Base-by-base conservation (phyloP, 2,888 invertebrate species). In the Bellardia pandia region DNA sequence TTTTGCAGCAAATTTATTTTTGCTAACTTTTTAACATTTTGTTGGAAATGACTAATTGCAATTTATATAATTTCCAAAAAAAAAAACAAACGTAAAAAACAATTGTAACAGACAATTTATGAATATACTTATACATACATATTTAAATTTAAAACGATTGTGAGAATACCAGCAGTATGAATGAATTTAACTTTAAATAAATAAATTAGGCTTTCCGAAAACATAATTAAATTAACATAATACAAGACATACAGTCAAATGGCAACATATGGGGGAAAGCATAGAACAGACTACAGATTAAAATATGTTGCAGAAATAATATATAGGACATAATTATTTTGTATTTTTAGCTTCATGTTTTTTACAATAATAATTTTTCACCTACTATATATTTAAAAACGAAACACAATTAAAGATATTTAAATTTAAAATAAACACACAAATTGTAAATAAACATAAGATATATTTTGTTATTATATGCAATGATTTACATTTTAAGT, bases 161-260 rank as follows among this genome's bases (percentile, higher is more conserved):
- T 13, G 11, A 3, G 11, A 3, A 53, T n/a, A 3, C 7, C 1
- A 60, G 14, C 14, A 37, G 7, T 6, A 60, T 60, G 37, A 14
- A 60, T 60, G 37, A 60, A 60, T 37, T 60, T 60, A 60, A 60
- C 37, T 9, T 23, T 1, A 37, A 14, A 37, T 14, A 60, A 60
- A 33, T 14, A 14, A 37, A 33, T 40, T 8, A 45, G 30, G 45
- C 48, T 33, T 62, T 14, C 23, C 14, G 23, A 75, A 45, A 60
- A 60, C 11, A 48, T 45, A 45, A 75, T 60, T 48, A 51, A 75
- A 60, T 48, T 75, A 75, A n/a, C 9, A 75, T 75, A 62, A 71
- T n/a, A 71, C n/a, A 16, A 71, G 7, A 30, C 30, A 9, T 40
- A 37, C 14, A 9, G n/a, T 69, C 13, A 33, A 75, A n/a, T 48